These are phyloP conservation scores for Schizopygopsis pylzovi DNA, from an alignment of 2,797 vertebrate species.

Conservation along the genomic window DNA sequence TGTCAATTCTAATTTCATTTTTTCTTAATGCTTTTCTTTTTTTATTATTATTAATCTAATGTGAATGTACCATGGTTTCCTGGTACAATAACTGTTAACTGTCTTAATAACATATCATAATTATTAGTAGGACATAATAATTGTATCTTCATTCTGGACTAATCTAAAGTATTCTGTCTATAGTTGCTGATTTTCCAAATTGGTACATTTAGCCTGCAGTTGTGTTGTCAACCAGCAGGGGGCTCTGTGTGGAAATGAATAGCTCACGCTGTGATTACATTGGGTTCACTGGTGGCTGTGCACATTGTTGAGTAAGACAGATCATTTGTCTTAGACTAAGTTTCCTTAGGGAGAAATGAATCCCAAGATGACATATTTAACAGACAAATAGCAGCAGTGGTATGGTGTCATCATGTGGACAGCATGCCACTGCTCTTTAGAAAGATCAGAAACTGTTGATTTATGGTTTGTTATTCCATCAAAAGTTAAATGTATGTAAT, in stretches of 20 bases:
- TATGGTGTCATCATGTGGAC: slow-evolving; percentile 11
- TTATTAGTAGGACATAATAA: not conserved
- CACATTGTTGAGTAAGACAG: not conserved
- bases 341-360: slow-evolving; percentile 4
- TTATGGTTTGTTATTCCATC: not conserved
- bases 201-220: not conserved
- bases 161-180: not conserved
- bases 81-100: not conserved
- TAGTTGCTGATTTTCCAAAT: not conserved
- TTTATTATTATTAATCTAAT: not conserved
- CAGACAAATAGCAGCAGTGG: slow-evolving; percentile 23
- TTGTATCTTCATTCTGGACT: not conserved
- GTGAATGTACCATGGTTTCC: not conserved
- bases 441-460: not conserved
- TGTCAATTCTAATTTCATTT: not conserved
- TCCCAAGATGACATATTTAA: not conserved
- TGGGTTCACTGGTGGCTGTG: not conserved
- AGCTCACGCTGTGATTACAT: not conserved
- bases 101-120: not conserved
- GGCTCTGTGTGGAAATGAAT: slow-evolving; percentile 29
- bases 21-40: not conserved
- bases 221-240: slow-evolving; percentile 30
- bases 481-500: not conserved
- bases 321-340: not conserved
- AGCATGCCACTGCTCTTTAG: not conserved